Percentiles rank a stretch among this genome's conserved stretches.
phyloP scores from a whole-genome alignment of 2,888 invertebrate species.

The Drosophila multiciliata region DNA sequence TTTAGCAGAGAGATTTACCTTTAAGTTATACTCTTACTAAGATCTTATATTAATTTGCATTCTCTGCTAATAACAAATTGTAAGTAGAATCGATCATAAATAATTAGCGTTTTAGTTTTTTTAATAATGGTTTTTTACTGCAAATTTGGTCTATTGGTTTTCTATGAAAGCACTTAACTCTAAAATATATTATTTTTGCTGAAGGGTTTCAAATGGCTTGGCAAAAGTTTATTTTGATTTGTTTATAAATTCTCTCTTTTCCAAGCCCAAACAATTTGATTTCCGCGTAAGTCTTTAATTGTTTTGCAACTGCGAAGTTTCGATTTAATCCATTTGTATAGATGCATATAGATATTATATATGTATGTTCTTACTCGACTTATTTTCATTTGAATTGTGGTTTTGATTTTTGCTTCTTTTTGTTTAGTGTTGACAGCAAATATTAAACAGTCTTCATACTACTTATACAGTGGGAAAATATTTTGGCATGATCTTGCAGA shows the following conservation, averaged over 20 bases:
- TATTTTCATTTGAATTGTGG: background rate
- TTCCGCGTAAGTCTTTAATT: slow-evolving; percentile 38
- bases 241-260: background rate
- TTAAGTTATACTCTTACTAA: background rate
- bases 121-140: background rate
- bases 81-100: background rate
- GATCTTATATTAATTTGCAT: background rate
- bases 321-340: slow-evolving; percentile 1
- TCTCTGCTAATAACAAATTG: background rate
- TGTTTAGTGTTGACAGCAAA: background rate
- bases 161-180: background rate
- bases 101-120: background rate
- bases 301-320: slow-evolving; percentile 51
- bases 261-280: slow-evolving; percentile 2
- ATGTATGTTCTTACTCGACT: background rate
- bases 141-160: background rate
- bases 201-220: slow-evolving; percentile 13
- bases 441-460: background rate
- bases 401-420: background rate
- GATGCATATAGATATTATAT: background rate
- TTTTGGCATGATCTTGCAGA: background rate
- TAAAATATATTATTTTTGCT: slow-evolving; percentile 5
- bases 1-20: background rate
- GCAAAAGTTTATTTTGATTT: slow-evolving; percentile 19
- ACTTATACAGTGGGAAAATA: background rate